A percentile compares a stretch with the other conserved stretches of the same genome.
Evolutionary conservation across 2,113 vertebrate species (phyloP).

Genomic region (Panthera uncia): DNA sequence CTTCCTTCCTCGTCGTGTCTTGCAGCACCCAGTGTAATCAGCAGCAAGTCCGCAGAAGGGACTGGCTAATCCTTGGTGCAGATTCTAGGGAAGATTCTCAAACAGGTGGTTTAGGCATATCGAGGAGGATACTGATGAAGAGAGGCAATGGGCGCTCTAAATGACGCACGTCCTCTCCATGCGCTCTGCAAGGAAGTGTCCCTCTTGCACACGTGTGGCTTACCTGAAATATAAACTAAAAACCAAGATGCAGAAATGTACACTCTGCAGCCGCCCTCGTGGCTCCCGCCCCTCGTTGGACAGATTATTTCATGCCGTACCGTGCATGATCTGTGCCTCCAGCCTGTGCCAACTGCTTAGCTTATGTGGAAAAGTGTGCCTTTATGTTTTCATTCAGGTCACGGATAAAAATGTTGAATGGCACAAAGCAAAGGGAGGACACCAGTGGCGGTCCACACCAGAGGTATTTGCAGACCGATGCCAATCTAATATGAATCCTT

Average conservation of each 20-base stretch:
- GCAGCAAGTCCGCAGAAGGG: background rate
- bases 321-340: background rate
- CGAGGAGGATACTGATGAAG: rapidly evolving
- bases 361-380: background rate
- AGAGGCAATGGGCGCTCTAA: rapidly evolving
- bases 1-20: background rate
- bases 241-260: background rate
- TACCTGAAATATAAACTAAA: background rate
- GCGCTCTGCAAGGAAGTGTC: no score
- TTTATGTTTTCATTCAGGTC: background rate
- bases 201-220: background rate
- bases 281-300: rapidly evolving
- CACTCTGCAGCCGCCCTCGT: rapidly evolving
- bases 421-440: background rate
- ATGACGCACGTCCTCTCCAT: rapidly evolving
- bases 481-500: background rate
- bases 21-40: background rate
- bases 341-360: background rate
- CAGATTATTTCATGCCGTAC: rapidly evolving
- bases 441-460: rapidly evolving
- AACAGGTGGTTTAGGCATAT: background rate
- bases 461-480: background rate
- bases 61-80: background rate
- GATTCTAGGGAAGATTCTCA: background rate
- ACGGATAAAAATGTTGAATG: background rate